Base-by-base conservation (phyloP, 2,797 vertebrate genomes). In the Microctenopoma steveboyesi region DNA sequence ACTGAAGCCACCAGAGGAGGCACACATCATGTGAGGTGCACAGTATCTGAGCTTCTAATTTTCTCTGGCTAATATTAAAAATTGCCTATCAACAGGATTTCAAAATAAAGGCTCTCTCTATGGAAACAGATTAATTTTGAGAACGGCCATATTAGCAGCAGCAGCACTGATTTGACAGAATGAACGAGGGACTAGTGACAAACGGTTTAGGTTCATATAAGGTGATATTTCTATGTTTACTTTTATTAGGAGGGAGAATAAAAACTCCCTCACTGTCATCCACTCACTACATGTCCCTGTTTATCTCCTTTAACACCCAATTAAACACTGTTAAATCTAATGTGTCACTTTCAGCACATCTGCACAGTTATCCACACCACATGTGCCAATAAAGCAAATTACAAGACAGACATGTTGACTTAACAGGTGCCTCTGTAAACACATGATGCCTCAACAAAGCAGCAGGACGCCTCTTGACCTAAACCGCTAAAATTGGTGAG, bases 341-440 rank as follows among this genome's bases (percentile, higher is more conserved):
- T 39, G 82, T 79, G 85, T 58, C n/a, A 2, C 43, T 80, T 84
- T 69, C 74, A 62, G 51, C 81, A 79, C 85, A 46, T 76, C 40
- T 12, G 83, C 43, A 76, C 35, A 13, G 61, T 55, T 83, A 64
- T 60, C 35, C 40, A 74, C 75, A 5, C 69, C 42, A 11, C 77
- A 65, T 72, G 78, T 72, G 77, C 55, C 58, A 76, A 74, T 69
- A 61, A 7, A 39, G 11, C 25, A 0, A 56, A 58, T 81, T 62
- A 69, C 49, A n/a, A 64, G 72, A 59, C 33, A 35, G 55, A 40
- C 73, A n/a, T 63, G 81, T 91, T 86, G 85, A 88, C 79, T 78
- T 81, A 82, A 84, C 86, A 89, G 88, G 89, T 90, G 88, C 68
- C 54, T 82, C 79, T n/a, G n/a, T 64, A 55, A 57, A 83, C 89